Percentiles rank a stretch among this genome's conserved stretches.
Evolutionary conservation across 1,140 invertebrate genomes (phyloP).

Genomic region (Anastrepha ludens): DNA sequence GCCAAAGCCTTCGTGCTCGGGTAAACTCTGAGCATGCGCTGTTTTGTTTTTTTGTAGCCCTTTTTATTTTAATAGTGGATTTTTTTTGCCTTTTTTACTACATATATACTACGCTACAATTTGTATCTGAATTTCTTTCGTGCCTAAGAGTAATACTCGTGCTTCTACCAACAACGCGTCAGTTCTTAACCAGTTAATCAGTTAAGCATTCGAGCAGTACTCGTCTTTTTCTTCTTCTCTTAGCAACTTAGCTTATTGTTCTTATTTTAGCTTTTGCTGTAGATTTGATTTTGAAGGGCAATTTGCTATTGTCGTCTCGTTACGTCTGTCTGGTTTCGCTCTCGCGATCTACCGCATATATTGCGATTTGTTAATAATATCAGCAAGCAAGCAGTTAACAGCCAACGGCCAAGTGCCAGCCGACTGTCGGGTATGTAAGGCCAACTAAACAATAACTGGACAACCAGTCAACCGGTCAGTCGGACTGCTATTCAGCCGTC

Average conservation of each 20-base stretch:
- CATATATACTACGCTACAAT: background rate
- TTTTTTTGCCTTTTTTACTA: background rate
- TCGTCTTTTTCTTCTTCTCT: background rate
- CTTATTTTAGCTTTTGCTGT: background rate
- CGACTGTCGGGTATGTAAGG: background rate
- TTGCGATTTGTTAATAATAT: background rate
- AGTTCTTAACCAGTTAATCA: background rate
- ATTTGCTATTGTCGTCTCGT: conserved; percentile 16
- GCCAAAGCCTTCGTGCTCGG: background rate
- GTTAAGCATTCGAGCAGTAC: background rate
- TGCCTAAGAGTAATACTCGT: background rate
- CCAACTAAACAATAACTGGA: background rate
- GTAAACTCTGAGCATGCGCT: background rate
- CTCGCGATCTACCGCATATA: background rate
- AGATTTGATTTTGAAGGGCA: background rate
- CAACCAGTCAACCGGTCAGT: conserved; percentile 22
- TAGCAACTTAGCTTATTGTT: conserved; percentile 2
- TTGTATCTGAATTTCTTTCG: too few species aligned
- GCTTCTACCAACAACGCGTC: background rate
- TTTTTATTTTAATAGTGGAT: background rate
- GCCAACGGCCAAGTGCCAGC: background rate
- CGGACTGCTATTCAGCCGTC: conserved; percentile 36
- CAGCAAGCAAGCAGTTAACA: background rate
- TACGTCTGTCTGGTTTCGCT: background rate
- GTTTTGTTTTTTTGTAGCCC: background rate